Conservation (phyloP, 2,113 vertebrate species). For the Malurus alboscapulatus region DNA sequence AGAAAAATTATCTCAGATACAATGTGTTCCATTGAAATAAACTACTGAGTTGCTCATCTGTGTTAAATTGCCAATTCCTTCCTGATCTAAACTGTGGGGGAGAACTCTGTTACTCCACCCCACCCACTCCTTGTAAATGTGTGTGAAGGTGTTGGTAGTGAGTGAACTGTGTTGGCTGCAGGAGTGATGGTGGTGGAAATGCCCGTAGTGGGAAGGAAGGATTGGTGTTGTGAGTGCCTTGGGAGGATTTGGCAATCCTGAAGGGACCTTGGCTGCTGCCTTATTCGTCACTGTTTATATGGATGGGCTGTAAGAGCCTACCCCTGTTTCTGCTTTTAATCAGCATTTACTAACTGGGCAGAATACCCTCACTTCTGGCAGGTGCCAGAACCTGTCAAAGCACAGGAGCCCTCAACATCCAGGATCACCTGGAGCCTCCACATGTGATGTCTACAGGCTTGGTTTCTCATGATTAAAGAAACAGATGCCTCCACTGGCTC, state of each 20-base stretch:
- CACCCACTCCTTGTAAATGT: not conserved
- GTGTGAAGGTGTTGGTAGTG: not conserved
- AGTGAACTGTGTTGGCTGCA: rapidly evolving
- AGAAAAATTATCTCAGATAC: not conserved
- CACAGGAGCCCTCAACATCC: not conserved
- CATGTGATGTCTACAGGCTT: rapidly evolving
- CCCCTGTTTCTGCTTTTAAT: not conserved
- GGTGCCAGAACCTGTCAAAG: not conserved
- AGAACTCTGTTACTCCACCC: not conserved
- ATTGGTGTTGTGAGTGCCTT: not conserved
- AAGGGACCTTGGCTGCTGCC: not conserved
- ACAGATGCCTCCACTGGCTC: not conserved
- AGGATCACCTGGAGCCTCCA: not conserved
- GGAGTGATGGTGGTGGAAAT: not conserved
- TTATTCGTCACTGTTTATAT: not conserved
- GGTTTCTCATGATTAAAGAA: not conserved
- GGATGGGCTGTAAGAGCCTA: not conserved
- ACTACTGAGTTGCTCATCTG: not conserved
- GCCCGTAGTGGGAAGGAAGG: not conserved
- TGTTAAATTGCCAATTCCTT: not conserved
- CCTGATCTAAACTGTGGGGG: not conserved
- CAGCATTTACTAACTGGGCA: not conserved
- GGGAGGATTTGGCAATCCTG: not conserved
- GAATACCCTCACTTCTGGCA: not conserved
- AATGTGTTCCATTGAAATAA: constrained; percentile 20